A percentile compares a stretch with the other conserved stretches of the same genome.
Conservation (phyloP, 2,113 vertebrate species). For the Pycnonotus jocosus region DNA sequence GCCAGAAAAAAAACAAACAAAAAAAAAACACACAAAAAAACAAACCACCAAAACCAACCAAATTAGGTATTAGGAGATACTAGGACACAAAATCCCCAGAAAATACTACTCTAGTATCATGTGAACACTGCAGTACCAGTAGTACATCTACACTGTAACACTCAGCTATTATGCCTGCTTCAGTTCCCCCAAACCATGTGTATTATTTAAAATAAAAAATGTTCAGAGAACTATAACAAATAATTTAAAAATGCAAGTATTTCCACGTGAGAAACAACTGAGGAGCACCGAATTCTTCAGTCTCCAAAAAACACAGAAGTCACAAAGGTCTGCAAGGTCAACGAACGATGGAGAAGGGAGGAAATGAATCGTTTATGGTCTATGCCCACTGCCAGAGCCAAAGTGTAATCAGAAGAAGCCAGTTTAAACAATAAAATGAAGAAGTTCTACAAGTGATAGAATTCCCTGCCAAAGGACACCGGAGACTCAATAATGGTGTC, state of each 20-base stretch:
- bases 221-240: not conserved
- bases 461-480: not conserved
- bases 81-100: not conserved
- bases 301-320: not conserved
- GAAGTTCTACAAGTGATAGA: not conserved
- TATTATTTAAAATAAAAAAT: not conserved
- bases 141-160: not conserved
- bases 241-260: not conserved
- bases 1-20: not conserved
- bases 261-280: not conserved
- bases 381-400: not conserved
- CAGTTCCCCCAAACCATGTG: not conserved
- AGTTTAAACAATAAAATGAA: not conserved
- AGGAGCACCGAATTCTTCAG: not conserved
- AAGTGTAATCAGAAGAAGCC: not conserved
- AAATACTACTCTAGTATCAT: not conserved
- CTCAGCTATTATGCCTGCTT: not conserved
- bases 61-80: not conserved
- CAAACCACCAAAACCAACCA: not conserved
- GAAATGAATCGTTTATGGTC: rapidly evolving
- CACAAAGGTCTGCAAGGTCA: not conserved
- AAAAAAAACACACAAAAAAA: not conserved
- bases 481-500: not conserved
- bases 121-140: not conserved
- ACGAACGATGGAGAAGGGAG: not conserved